phyloP scores from a whole-genome alignment of 2,797 vertebrate species.

The Harpagifer antarcticus region DNA sequence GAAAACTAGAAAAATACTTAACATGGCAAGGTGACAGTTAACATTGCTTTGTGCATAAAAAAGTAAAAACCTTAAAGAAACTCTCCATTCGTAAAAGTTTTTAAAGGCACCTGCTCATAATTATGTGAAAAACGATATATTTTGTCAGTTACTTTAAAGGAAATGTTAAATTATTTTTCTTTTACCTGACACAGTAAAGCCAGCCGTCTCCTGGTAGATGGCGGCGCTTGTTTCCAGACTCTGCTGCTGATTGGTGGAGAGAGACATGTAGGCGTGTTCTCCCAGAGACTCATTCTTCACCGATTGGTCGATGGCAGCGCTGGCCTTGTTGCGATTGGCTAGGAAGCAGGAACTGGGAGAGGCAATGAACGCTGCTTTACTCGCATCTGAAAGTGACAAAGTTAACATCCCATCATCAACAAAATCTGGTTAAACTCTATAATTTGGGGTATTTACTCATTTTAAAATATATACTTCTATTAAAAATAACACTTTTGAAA shows the following conservation, averaged over 20 bases:
- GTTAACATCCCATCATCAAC: neutral
- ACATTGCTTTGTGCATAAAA: too few species aligned
- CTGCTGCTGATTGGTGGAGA: constrained; percentile 86
- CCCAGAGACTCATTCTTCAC: constrained; percentile 93
- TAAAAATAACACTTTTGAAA: too few species aligned
- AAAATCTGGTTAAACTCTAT: neutral
- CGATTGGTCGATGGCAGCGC: constrained; percentile 79
- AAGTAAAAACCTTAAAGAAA: too few species aligned
- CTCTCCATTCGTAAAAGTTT: too few species aligned
- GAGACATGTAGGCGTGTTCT: constrained; percentile 86
- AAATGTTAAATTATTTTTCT: too few species aligned
- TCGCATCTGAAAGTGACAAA: constrained; percentile 88
- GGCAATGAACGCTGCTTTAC: constrained; percentile 96
- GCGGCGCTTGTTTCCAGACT: constrained; percentile 75
- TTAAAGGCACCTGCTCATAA: too few species aligned
- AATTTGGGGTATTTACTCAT: too few species aligned
- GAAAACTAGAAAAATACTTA: too few species aligned
- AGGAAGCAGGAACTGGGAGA: constrained; percentile 98
- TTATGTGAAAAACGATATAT: too few species aligned
- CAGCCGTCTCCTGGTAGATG: constrained; percentile 83
- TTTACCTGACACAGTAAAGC: constrained; percentile 87
- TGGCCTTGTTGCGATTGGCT: constrained; percentile 93
- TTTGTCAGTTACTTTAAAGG: too few species aligned
- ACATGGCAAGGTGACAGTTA: too few species aligned
- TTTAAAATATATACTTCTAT: too few species aligned